Percentiles rank a stretch among this genome's conserved stretches.
Evolutionary conservation across 2,113 vertebrate genomes (phyloP).

Genomic region (Pseudopodoces humilis): DNA sequence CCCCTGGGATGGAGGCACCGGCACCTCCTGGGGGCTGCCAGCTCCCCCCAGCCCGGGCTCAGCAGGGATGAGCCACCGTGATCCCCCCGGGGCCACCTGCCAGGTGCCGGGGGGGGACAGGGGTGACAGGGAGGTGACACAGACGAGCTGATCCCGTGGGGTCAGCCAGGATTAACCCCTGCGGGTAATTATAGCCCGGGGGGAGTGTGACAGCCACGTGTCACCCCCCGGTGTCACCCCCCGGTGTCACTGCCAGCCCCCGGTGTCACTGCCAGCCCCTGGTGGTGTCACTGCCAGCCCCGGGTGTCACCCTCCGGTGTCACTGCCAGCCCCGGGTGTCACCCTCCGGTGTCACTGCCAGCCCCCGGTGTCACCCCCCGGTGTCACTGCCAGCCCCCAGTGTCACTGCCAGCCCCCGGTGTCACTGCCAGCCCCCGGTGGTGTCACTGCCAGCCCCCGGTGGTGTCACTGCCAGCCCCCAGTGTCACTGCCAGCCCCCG

Average conservation of each 20-base stretch:
- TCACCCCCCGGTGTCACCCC: neutral
- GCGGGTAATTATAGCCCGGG: neutral
- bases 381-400: too few relatives aligned
- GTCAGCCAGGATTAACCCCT: neutral
- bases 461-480: too few relatives aligned
- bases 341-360: too few relatives aligned
- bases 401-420: too few relatives aligned
- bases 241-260: neutral
- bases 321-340: too few relatives aligned
- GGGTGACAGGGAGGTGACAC: neutral
- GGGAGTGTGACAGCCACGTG: neutral
- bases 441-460: too few relatives aligned
- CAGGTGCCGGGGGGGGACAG: neutral
- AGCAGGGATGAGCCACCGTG: neutral
- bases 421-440: too few relatives aligned
- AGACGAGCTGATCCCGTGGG: neutral
- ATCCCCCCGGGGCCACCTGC: neutral
- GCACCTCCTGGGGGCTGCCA: neutral
- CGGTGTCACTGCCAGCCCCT: neutral
- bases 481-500: too few relatives aligned
- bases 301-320: neutral
- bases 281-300: neutral
- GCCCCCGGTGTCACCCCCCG: too few relatives aligned
- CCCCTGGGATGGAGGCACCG: fast-evolving
- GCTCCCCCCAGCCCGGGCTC: neutral